A percentile compares a stretch with the other conserved stretches of the same genome.
Conservation (phyloP, 2,113 vertebrate species). For the Chaetodon trifascialis region DNA sequence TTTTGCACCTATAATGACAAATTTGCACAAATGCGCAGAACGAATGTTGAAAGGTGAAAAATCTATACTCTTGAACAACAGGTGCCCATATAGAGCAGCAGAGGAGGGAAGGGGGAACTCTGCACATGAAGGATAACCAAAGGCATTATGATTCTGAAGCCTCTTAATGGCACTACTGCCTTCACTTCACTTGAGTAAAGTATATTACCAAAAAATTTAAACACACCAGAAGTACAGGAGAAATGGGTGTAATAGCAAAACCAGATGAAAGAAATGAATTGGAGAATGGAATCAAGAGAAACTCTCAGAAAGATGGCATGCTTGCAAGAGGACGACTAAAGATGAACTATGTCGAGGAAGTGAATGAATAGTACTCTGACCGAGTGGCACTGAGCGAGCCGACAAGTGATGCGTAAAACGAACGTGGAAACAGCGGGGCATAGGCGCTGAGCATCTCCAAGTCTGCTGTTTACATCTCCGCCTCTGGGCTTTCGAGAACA, state of each 20-base stretch:
- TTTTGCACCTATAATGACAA: neutral
- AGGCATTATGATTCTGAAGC: slow-evolving; percentile 6
- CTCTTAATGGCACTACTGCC: slow-evolving; percentile 1
- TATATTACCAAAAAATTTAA: neutral
- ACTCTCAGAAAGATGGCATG: slow-evolving; percentile 25
- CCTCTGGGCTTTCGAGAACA: slow-evolving; percentile 40
- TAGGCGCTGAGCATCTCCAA: slow-evolving; percentile 28
- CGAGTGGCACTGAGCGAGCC: slow-evolving; percentile 47
- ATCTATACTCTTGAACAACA: slow-evolving; percentile 17
- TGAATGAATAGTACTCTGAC: slow-evolving; percentile 41
- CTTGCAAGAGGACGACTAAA: slow-evolving; percentile 52
- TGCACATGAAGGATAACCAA: neutral
- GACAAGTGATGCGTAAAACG: slow-evolving; percentile 37
- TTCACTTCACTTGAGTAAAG: slow-evolving; percentile 17
- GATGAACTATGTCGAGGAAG: slow-evolving; percentile 61
- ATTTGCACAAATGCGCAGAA: neutral
- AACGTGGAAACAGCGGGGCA: slow-evolving; percentile 48
- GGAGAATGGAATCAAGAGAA: slow-evolving; percentile 8
- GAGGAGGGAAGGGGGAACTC: neutral
- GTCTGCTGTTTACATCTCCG: slow-evolving; percentile 73
- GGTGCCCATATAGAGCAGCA: neutral
- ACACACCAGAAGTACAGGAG: slow-evolving; percentile 11
- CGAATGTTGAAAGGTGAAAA: slow-evolving; percentile 12
- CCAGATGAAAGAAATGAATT: slow-evolving; percentile 36
- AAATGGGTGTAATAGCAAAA: slow-evolving; percentile 45